Percentiles rank a stretch among this genome's conserved stretches.
Evolutionary conservation across 2,113 vertebrate species (phyloP).

Genomic region (Casuarius casuarius): DNA sequence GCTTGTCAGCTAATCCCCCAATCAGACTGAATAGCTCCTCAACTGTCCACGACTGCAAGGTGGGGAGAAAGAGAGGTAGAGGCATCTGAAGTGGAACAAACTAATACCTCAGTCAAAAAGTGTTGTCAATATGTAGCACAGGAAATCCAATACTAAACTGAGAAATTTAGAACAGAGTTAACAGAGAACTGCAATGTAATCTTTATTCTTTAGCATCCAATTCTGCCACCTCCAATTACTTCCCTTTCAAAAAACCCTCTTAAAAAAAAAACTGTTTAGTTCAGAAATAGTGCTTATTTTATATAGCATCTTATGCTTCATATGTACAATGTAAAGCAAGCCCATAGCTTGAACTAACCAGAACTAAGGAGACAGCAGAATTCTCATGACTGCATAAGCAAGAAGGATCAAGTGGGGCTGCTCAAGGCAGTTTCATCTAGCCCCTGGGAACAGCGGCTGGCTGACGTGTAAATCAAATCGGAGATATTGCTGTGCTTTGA

Average conservation of each 20-base stretch:
- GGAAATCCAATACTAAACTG: background rate
- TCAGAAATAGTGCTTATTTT: background rate
- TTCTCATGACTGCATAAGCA: background rate
- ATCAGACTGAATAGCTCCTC: background rate
- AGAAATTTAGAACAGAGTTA: background rate
- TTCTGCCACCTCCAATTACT: background rate
- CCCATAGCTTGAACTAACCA: background rate
- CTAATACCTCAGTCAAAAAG: background rate
- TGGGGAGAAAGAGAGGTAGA: background rate
- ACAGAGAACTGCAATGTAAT: background rate
- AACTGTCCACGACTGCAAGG: background rate
- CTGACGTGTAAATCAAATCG: background rate
- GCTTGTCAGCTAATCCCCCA: background rate
- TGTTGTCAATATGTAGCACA: rapidly evolving
- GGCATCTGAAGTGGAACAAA: constrained; percentile 6
- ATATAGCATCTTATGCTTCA: background rate
- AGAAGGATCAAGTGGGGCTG: background rate
- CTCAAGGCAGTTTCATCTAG: background rate
- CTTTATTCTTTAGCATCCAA: background rate
- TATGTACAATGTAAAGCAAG: background rate
- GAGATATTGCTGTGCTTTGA: background rate
- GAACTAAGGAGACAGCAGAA: background rate
- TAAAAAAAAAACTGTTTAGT: background rate
- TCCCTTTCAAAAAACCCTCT: background rate
- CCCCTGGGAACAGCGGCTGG: background rate